These are phyloP conservation scores for Phenganax marumi DNA, from an alignment of 92 coral and sea anemone species.

Conservation along the genomic window DNA sequence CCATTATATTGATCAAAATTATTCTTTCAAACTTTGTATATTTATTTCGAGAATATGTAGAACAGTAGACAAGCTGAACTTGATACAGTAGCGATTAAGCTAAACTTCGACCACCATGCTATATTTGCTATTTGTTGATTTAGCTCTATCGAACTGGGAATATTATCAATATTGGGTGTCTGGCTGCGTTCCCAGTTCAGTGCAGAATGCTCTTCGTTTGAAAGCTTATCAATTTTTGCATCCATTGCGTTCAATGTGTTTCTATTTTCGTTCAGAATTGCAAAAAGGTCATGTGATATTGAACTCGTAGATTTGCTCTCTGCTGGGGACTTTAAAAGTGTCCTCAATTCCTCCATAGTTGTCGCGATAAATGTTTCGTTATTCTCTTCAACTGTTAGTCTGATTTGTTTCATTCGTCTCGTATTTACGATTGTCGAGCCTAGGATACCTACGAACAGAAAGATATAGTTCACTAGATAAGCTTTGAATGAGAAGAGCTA, in stretches of 20 bases:
- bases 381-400: constrained; percentile 74
- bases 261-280: neutral
- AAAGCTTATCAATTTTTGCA: constrained; percentile 20
- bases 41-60: constrained; percentile 10
- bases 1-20: neutral
- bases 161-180: neutral
- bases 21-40: neutral
- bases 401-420: constrained; percentile 79
- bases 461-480: neutral
- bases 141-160: neutral
- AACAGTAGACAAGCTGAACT: constrained; percentile 15
- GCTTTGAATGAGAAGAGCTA: neutral
- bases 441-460: constrained; percentile 65
- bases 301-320: neutral
- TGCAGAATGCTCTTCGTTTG: neutral
- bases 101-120: constrained; percentile 28
- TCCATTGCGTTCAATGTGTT: constrained; percentile 10
- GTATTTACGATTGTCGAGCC: constrained; percentile 81
- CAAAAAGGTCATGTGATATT: neutral
- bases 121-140: neutral
- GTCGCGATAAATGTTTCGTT: constrained; percentile 68
- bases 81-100: constrained; percentile 6
- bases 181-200: neutral
- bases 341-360: constrained; percentile 57
- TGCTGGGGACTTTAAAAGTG: neutral